Conservation (phyloP, 2,888 invertebrate species). For the Penaeus monodon region DNA sequence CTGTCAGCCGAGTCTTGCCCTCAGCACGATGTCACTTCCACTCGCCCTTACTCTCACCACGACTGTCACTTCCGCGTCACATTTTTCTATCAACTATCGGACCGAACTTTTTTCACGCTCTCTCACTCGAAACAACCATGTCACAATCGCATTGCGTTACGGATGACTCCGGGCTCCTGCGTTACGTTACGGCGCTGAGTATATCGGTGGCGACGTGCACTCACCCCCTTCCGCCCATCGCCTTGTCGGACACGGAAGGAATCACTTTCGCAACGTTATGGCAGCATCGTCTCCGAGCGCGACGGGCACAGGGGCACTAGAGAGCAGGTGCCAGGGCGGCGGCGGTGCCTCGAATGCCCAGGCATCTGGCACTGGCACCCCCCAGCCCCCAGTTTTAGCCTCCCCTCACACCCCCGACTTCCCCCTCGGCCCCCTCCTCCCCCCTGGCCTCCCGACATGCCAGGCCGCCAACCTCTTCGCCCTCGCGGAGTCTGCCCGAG, state of each 20-base stretch:
- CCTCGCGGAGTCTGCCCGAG: slow-evolving; percentile 4
- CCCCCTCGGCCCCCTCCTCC: slow-evolving; percentile 1
- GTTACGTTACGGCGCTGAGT: no score
- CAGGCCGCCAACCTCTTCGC: slow-evolving; percentile 6
- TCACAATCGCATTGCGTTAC: no score
- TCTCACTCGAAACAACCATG: no score
- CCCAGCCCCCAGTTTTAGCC: slow-evolving; percentile 23
- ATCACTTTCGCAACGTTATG: not conserved
- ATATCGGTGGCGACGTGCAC: no score
- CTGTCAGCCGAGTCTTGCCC: no score
- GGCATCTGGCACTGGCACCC: slow-evolving; percentile 40
- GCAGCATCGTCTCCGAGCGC: no score
- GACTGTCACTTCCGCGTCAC: not conserved
- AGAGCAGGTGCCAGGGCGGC: slow-evolving; percentile 23
- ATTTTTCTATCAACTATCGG: not conserved
- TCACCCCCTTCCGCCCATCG: not conserved
- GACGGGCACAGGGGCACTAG: not conserved
- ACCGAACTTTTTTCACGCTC: no score
- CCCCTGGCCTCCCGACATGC: not conserved
- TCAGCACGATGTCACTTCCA: no score
- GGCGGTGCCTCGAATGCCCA: slow-evolving; percentile 34
- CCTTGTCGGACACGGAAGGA: not conserved
- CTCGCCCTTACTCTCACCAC: not conserved
- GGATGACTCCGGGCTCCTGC: no score
- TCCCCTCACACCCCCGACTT: slow-evolving; percentile 2